Base-by-base conservation (phyloP, 2,888 invertebrate genomes). In the Drosophila meridionalis region DNA sequence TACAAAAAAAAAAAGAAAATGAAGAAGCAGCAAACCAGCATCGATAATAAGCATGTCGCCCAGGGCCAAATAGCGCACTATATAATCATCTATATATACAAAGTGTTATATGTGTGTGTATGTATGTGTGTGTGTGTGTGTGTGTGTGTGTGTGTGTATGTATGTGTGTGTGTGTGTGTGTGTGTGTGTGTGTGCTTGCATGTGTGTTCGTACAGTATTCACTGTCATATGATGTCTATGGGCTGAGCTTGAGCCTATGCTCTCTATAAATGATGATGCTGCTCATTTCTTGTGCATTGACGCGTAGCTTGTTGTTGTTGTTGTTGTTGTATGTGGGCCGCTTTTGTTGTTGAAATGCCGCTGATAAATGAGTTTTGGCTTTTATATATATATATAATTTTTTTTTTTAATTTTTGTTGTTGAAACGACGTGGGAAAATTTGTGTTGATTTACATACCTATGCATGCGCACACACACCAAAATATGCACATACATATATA, bases 361-460 rank as follows among this genome's bases (percentile, higher is more conserved):
- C 83, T 83, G 83, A 83, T 83, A 87, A 83, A 83, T 83, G 83
- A 87, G 82, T 80, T 86, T 86, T 83, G 71, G 80, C 61, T 73
- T 82, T 82, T 76, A 50, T 32, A 45, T 11, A 9, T 11, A 45
- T 11, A 9, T 11, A 9, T 4, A 5, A 20, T 45, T 26, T 26
- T 30, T 7, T 32, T 50, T 50, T 50, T 50, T 9, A n/a, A 32
- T n/a, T 50, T 32, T 50, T 52, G 50, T 77, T 81, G 80, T 85
- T 80, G 79, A 86, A 83, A 76, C 79, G 82, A 83, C 82, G 87
- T 83, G 83, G 83, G 83, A 87, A 83, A 86, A 83, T 83, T 66
- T 72, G 57, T 70, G 55, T 78, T 61, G 68, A 69, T 86, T 87
- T 86, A 86, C 87, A 83, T 86, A 74, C 69, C 61, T 40, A 71